Percentiles rank a stretch among this genome's conserved stretches.
These are phyloP conservation scores for Atethmia centrago DNA, from an alignment of 2,888 invertebrate genomes.

Conservation along the genomic window DNA sequence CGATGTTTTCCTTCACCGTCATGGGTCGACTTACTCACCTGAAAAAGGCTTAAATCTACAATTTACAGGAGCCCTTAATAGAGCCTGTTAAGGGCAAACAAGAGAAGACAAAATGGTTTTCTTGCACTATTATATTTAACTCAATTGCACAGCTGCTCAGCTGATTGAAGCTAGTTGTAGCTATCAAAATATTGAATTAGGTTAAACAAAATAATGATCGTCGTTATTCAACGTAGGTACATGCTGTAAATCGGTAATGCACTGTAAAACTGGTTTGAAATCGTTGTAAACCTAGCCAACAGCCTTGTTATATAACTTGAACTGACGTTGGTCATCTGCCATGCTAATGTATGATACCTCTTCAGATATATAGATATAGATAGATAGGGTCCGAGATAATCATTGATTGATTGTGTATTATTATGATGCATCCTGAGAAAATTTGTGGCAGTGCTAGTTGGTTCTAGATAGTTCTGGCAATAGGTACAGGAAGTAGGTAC, in stretches of 20 bases:
- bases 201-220: constrained; percentile 25
- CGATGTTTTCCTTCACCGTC: too few species aligned
- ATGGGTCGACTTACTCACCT: neutral
- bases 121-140: neutral
- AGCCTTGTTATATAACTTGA: constrained; percentile 30
- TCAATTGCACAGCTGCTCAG: constrained; percentile 7
- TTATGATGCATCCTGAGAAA: constrained; percentile 22
- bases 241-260: constrained; percentile 32
- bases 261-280: constrained; percentile 23
- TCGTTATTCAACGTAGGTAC: constrained; percentile 2
- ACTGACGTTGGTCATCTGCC: constrained; percentile 33
- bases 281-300: constrained; percentile 10
- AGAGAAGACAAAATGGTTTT: neutral
- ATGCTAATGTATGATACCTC: constrained; percentile 35
- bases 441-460: neutral
- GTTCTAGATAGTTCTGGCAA: constrained; percentile 5
- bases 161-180: constrained; percentile 8
- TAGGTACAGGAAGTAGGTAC: neutral
- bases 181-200: constrained; percentile 30
- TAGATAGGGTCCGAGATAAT: constrained; percentile 38
- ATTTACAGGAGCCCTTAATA: too few species aligned
- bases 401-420: constrained; percentile 33
- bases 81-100: neutral
- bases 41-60: neutral
- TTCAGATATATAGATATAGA: constrained; percentile 40